A percentile compares a stretch with the other conserved stretches of the same genome.
Conservation (phyloP, 2,888 invertebrate species). For the Neoitamus cyanurus region DNA sequence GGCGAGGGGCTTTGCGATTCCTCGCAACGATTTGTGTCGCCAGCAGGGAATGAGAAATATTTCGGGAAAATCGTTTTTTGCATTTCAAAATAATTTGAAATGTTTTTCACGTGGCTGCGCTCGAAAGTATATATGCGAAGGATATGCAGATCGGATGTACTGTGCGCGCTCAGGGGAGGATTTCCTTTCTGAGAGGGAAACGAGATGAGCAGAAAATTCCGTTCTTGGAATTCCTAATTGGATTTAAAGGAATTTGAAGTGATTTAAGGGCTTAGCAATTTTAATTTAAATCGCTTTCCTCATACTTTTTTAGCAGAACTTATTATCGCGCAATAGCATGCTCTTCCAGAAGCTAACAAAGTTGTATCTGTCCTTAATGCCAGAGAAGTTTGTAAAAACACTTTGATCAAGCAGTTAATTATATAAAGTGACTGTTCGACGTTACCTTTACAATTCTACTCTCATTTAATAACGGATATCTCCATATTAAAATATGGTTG, state of each 20-base stretch:
- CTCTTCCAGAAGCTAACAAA: background rate
- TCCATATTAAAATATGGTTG: too few species aligned
- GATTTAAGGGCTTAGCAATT: background rate
- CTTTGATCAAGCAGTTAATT: too few species aligned
- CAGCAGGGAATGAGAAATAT: background rate
- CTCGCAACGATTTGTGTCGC: background rate
- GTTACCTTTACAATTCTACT: too few species aligned
- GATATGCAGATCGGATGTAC: background rate
- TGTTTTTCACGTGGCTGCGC: background rate
- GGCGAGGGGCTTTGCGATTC: background rate
- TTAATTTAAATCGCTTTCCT: background rate
- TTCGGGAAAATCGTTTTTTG: background rate
- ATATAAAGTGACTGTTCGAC: too few species aligned
- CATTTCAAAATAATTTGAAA: background rate
- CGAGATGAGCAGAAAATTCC: background rate
- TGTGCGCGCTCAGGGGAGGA: background rate
- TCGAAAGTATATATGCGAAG: background rate
- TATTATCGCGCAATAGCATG: too few species aligned
- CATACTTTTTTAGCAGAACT: background rate
- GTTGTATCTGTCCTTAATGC: too few species aligned
- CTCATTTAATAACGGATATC: too few species aligned
- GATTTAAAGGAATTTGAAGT: background rate
- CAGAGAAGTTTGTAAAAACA: too few species aligned
- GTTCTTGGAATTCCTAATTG: background rate
- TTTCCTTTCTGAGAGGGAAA: background rate